Evolutionary conservation across 1,140 invertebrate genomes (phyloP).

Genomic region (Adelges cooleyi): DNA sequence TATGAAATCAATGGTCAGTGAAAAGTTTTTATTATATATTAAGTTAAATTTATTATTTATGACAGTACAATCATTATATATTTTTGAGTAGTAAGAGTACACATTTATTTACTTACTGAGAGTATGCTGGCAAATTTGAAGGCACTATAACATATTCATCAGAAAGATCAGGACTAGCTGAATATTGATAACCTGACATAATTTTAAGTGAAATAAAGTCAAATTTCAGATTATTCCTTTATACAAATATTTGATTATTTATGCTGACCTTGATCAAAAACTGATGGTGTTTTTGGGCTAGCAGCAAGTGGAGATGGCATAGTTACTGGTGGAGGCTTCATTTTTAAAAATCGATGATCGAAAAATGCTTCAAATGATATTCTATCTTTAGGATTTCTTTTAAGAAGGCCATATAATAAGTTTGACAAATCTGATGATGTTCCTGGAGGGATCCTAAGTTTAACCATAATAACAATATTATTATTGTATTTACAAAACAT

Average conservation of each 20-base stretch:
- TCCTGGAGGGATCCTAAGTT: constrained; percentile 73
- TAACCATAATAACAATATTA: constrained; percentile 31
- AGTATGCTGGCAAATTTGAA: constrained; percentile 48
- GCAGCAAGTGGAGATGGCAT: constrained; percentile 38
- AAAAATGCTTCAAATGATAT: constrained; percentile 95
- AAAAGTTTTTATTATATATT: no score
- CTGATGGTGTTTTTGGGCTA: constrained; percentile 27
- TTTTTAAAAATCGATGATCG: constrained; percentile 76
- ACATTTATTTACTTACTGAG: constrained; percentile 33
- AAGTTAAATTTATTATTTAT: no score
- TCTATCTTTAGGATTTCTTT: constrained; percentile 84
- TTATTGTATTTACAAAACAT: constrained; percentile 5
- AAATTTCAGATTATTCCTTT: no score
- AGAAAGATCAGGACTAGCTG: constrained; percentile 33
- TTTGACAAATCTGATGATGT: constrained; percentile 82
- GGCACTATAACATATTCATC: constrained; percentile 83
- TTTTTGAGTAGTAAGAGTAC: no score
- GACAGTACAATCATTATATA: no score
- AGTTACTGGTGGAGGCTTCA: constrained; percentile 35
- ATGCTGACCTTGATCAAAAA: constrained; percentile 8
- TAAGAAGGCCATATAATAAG: constrained; percentile 71
- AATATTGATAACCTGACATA: constrained; percentile 10
- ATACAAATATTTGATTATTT: no score
- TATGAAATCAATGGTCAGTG: no score
- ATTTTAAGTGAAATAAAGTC: no score